A percentile compares a stretch with the other conserved stretches of the same genome.
phyloP scores from a whole-genome alignment of 1,140 invertebrate genomes.

The Drosophila elegans region DNA sequence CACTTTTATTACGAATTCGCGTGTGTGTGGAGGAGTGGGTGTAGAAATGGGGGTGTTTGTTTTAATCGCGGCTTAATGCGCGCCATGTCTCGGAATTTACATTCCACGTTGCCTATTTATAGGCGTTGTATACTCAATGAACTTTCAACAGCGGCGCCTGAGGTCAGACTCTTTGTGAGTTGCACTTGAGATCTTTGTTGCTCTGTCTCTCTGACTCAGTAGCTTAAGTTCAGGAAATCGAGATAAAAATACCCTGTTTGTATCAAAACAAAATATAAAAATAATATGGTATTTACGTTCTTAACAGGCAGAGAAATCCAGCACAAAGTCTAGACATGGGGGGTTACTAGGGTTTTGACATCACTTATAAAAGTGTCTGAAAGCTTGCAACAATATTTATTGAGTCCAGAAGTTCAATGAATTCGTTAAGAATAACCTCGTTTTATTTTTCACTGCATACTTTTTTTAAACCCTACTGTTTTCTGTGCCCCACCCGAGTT shows the following conservation, averaged over 20 bases:
- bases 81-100: conserved; percentile 28
- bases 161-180: conserved; percentile 8
- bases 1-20: conserved; percentile 26
- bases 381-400: too few relatives aligned
- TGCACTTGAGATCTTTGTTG: conserved; percentile 23
- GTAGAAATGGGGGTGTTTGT: conserved; percentile 10
- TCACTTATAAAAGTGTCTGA: too few relatives aligned
- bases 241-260: background rate
- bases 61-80: conserved; percentile 27
- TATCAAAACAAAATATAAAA: background rate
- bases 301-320: too few relatives aligned
- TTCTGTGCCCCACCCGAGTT: too few relatives aligned
- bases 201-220: background rate
- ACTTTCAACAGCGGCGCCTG: conserved; percentile 33
- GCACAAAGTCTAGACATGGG: too few relatives aligned
- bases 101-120: conserved; percentile 55
- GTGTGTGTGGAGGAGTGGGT: conserved; percentile 12
- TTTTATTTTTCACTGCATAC: too few relatives aligned
- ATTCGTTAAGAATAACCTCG: too few relatives aligned
- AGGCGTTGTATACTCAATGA: conserved; percentile 56
- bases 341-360: too few relatives aligned
- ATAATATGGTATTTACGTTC: too few relatives aligned
- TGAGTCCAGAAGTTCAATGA: too few relatives aligned
- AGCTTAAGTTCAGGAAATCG: too few relatives aligned
- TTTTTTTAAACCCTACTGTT: too few relatives aligned